phyloP scores from a whole-genome alignment of 2,113 vertebrate species.

The Pseudonaja textilis region DNA sequence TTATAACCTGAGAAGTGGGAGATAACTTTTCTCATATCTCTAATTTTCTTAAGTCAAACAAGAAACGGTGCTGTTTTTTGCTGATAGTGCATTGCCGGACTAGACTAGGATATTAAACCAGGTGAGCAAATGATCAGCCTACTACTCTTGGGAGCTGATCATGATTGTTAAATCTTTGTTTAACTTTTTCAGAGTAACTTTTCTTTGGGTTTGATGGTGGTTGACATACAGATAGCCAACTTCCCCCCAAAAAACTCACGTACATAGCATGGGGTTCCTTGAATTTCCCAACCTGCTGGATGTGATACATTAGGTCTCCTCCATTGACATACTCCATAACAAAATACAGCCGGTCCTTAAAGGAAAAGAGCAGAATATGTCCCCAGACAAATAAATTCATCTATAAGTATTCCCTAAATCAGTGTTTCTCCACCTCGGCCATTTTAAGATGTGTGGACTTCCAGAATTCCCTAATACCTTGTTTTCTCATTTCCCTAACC shows the following conservation, averaged over 20 bases:
- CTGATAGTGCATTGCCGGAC: neutral
- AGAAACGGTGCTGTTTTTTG: neutral
- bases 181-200: neutral
- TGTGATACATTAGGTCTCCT: constrained; percentile 93
- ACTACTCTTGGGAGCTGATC: neutral
- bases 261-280: constrained; percentile 92
- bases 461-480: too few relatives aligned
- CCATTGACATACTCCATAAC: constrained; percentile 94
- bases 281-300: constrained; percentile 90
- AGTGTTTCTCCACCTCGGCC: neutral
- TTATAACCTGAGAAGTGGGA: neutral
- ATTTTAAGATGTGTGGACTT: neutral
- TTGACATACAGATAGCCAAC: neutral
- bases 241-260: constrained; percentile 49
- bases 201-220: neutral
- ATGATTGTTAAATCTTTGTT: neutral
- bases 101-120: neutral
- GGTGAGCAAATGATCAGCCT: neutral
- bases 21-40: neutral
- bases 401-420: neutral
- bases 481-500: neutral
- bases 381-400: neutral
- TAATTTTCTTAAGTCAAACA: neutral
- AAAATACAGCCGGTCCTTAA: constrained; percentile 88
- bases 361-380: neutral